These are phyloP conservation scores for Catharus fuscescens DNA, from an alignment of 2,113 vertebrate species.

Conservation along the genomic window DNA sequence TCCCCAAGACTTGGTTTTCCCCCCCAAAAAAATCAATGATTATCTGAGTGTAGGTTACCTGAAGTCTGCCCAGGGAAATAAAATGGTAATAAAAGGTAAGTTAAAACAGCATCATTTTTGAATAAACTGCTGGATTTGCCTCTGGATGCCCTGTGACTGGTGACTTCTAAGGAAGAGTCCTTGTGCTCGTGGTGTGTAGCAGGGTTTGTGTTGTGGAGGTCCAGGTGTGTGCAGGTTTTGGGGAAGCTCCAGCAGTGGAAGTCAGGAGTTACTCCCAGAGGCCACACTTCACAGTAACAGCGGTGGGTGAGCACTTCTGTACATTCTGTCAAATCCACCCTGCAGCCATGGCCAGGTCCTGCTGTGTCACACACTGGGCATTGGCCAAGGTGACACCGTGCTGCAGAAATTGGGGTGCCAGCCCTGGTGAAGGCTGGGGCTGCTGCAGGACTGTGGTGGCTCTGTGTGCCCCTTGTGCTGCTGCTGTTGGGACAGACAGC, in stretches of 20 bases:
- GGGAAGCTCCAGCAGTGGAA: background rate
- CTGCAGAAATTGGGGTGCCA: background rate
- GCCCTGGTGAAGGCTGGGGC: background rate
- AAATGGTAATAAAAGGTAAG: background rate
- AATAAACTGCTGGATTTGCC: background rate
- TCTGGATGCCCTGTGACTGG: background rate
- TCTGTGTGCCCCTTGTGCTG: fast-evolving
- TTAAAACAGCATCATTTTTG: background rate
- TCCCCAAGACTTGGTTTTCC: background rate
- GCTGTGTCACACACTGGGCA: background rate
- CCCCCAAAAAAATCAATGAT: background rate
- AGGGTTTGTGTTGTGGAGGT: background rate
- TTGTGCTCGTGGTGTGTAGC: background rate
- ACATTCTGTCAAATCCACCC: background rate
- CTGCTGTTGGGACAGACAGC: background rate
- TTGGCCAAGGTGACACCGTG: background rate
- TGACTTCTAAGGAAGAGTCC: background rate
- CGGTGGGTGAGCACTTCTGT: fast-evolving
- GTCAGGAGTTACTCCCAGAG: background rate
- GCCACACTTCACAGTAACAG: fast-evolving
- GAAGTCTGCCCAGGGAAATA: background rate
- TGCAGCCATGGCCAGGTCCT: background rate
- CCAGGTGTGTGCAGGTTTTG: background rate
- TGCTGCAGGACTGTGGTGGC: background rate
- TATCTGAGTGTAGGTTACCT: fast-evolving